phyloP scores from a whole-genome alignment of 2,888 invertebrate genomes.

The Cephonodes hylas region DNA sequence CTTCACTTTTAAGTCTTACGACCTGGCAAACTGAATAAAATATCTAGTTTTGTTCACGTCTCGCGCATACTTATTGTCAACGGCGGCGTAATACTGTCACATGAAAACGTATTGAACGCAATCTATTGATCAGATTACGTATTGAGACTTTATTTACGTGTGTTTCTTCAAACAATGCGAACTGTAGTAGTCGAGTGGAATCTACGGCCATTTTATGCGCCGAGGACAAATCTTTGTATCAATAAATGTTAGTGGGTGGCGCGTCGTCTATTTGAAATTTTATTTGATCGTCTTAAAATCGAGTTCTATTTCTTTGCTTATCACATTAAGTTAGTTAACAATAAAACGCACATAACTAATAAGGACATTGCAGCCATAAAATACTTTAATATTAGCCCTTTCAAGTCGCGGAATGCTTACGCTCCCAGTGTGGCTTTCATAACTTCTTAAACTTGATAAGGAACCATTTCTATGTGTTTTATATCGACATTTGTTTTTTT shows the following conservation, averaged over 20 bases:
- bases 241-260: not conserved
- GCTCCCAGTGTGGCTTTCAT: conserved; percentile 35
- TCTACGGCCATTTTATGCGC: not conserved
- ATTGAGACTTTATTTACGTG: conserved; percentile 10
- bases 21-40: conserved; percentile 17
- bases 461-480: conserved; percentile 40
- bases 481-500: conserved; percentile 47
- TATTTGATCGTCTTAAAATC: not conserved
- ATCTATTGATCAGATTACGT: conserved; percentile 8
- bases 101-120: conserved; percentile 9
- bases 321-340: not conserved
- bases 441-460: conserved; percentile 46
- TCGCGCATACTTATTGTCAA: conserved; percentile 3
- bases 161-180: conserved; percentile 3
- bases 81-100: conserved; percentile 8
- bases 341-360: not conserved
- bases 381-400: not conserved
- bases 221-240: not conserved
- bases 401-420: not conserved
- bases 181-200: not conserved
- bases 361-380: not conserved
- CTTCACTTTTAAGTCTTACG: conserved; percentile 37
- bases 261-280: not conserved
- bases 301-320: not conserved
- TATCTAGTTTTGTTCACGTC: conserved; percentile 23